Conservation (phyloP, 35 echinoderm and acorn worm genomes). For the Lytechinus pictus region DNA sequence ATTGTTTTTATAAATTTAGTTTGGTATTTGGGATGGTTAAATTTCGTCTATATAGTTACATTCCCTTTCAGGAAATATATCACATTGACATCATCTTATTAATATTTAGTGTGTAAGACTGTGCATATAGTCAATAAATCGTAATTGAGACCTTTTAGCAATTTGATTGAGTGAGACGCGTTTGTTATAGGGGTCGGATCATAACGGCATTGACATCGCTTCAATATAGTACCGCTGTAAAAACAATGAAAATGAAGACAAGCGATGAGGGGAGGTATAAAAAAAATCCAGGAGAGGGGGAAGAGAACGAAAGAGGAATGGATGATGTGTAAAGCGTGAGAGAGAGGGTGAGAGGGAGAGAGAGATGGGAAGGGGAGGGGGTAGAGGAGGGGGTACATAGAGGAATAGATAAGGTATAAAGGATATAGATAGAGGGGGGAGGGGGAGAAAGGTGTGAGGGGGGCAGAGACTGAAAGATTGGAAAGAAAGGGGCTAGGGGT, state of each 20-base stretch:
- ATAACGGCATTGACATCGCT: neutral
- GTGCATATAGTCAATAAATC: no score
- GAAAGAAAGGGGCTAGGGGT: neutral
- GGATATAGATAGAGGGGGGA: neutral
- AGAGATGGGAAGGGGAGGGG: neutral
- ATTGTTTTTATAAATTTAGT: no score
- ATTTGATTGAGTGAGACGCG: neutral
- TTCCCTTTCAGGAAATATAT: no score
- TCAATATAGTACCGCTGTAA: conserved; percentile 16
- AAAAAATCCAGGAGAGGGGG: neutral
- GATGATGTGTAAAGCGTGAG: neutral
- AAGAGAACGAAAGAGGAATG: neutral
- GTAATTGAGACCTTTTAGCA: neutral
- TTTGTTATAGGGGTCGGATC: neutral
- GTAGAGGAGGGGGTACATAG: neutral
- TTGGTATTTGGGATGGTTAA: no score
- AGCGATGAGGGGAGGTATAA: neutral
- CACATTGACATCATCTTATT: no score
- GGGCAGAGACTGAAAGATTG: neutral
- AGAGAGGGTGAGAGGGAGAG: neutral
- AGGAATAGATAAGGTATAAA: no score
- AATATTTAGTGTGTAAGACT: no score
- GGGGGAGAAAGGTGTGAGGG: neutral
- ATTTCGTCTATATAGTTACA: no score
- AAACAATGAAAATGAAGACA: neutral